A percentile compares a stretch with the other conserved stretches of the same genome.
phyloP scores from a whole-genome alignment of 2,888 invertebrate species.

The Chironomus riparius region DNA sequence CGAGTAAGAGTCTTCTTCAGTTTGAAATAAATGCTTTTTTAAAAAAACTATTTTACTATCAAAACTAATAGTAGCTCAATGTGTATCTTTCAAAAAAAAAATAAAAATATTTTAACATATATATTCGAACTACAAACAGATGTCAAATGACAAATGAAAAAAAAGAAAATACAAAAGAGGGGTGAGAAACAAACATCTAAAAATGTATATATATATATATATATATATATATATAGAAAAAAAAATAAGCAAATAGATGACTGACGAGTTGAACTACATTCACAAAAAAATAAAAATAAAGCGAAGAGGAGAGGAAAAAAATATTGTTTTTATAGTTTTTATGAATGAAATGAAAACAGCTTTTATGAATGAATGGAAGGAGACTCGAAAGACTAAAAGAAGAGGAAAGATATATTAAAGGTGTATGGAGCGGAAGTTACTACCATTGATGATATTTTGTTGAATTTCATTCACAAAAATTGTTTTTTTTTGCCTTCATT shows the following conservation, averaged over 20 bases:
- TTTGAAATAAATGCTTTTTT: too few relatives aligned
- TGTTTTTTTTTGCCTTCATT: neutral
- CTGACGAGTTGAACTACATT: too few relatives aligned
- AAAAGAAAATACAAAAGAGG: neutral
- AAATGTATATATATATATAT: neutral
- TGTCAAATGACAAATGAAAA: slow-evolving; percentile 20
- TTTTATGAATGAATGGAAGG: neutral
- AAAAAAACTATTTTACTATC: too few relatives aligned
- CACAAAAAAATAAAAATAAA: too few relatives aligned
- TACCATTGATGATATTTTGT: neutral
- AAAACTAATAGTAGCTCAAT: too few relatives aligned
- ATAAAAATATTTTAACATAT: too few relatives aligned
- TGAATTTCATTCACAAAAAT: neutral
- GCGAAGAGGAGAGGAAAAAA: too few relatives aligned
- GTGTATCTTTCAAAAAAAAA: too few relatives aligned
- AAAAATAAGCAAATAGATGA: neutral
- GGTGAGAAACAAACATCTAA: slow-evolving; percentile 1
- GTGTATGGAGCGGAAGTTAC: slow-evolving; percentile 13
- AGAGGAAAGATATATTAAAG: neutral
- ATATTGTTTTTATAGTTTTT: neutral
- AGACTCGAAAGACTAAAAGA: neutral
- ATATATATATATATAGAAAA: too few relatives aligned
- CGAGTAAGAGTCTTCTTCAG: too few relatives aligned
- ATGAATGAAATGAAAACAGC: neutral
- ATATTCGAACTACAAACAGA: slow-evolving; percentile 12